Conservation (phyloP, 2,888 invertebrate species). For the Lochmaea capreae region DNA sequence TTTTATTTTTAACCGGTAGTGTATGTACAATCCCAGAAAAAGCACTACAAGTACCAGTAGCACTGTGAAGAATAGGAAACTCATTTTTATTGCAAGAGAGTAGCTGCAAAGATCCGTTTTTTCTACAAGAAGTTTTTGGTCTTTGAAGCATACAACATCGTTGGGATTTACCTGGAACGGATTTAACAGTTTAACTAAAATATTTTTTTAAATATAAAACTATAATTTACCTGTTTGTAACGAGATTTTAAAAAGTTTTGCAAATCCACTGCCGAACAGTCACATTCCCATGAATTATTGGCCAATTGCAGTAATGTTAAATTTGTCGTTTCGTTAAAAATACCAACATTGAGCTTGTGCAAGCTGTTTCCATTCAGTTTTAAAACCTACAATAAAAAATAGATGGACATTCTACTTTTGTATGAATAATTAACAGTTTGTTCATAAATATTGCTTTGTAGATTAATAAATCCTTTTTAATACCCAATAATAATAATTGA, state of each 20-base stretch:
- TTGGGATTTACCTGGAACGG: conserved; percentile 48
- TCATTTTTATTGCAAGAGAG: neutral
- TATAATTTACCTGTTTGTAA: conserved; percentile 41
- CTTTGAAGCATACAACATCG: conserved; percentile 53
- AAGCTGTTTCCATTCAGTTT: conserved; percentile 71
- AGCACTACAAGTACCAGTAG: conserved; percentile 56
- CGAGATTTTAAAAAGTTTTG: conserved; percentile 45
- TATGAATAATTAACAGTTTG: too few species aligned
- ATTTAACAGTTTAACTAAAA: too few species aligned
- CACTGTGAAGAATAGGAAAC: conserved; percentile 27
- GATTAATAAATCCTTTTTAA: too few species aligned
- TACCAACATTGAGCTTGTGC: conserved; percentile 65
- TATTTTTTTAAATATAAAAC: neutral
- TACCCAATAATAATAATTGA: too few species aligned
- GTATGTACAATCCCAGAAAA: conserved; percentile 67
- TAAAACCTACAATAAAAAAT: conserved; percentile 60
- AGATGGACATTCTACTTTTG: too few species aligned
- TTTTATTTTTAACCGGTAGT: conserved; percentile 72
- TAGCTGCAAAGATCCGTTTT: conserved; percentile 56
- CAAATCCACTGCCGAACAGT: conserved; percentile 65
- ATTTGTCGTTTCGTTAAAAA: conserved; percentile 60
- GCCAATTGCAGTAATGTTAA: conserved; percentile 63
- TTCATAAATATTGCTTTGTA: too few species aligned
- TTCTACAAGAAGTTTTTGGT: conserved; percentile 53
- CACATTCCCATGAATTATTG: conserved; percentile 72